Percentiles rank a stretch among this genome's conserved stretches.
phyloP scores from a whole-genome alignment of 2,797 vertebrate species.

The Poliocrania exsul region DNA sequence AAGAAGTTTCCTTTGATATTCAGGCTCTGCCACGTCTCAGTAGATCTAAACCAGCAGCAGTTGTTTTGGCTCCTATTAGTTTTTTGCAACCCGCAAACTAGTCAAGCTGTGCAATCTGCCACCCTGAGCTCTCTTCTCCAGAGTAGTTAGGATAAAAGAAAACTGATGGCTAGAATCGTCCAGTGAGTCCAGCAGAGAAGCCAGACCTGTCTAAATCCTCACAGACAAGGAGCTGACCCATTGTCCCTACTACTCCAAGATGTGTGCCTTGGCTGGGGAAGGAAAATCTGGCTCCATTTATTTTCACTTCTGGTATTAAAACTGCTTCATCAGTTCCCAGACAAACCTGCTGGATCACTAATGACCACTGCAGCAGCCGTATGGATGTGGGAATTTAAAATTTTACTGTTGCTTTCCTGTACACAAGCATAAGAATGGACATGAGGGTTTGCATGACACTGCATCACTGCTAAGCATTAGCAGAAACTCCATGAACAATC shows the following conservation, averaged over 20 bases:
- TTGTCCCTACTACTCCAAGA: not conserved
- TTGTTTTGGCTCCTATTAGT: not conserved
- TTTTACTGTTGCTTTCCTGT: not conserved
- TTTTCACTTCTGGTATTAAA: not conserved
- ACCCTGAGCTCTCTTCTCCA: not conserved
- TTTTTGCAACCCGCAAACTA: not conserved
- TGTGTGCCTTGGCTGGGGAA: fast-evolving
- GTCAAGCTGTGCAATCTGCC: not conserved
- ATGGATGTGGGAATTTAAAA: not conserved
- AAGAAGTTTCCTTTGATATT: not conserved
- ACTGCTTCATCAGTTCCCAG: not conserved
- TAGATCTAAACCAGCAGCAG: not conserved
- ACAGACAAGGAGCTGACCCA: not conserved
- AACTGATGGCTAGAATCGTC: not conserved
- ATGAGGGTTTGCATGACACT: not conserved
- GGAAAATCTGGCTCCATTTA: not conserved
- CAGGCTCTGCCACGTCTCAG: not conserved
- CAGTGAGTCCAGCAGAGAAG: not conserved
- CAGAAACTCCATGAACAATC: not conserved
- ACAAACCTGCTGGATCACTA: not conserved
- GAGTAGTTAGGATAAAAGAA: not conserved
- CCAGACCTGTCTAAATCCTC: not conserved
- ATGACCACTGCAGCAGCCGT: not conserved
- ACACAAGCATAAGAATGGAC: not conserved
- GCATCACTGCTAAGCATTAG: not conserved